Percentiles rank a stretch among this genome's conserved stretches.
Evolutionary conservation across 2,797 vertebrate species (phyloP).

Genomic region (Sebastolobus altivelis): DNA sequence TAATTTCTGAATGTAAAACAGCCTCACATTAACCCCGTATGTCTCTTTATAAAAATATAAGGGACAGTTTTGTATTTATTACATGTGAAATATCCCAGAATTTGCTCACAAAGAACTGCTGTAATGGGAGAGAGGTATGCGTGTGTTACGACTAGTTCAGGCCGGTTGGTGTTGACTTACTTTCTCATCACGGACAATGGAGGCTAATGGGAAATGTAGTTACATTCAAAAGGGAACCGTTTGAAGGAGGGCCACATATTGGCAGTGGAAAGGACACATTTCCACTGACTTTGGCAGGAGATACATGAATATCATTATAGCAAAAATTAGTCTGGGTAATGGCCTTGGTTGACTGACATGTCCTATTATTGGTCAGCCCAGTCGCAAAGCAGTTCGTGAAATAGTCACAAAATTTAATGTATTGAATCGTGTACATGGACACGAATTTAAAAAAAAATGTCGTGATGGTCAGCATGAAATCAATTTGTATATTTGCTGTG

Average conservation of each 20-base stretch:
- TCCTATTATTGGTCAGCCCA: not conserved
- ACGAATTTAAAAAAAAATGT: too few relatives aligned
- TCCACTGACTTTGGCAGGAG: conserved; percentile 7
- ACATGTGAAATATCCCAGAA: conserved; percentile 52
- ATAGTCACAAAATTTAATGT: too few relatives aligned
- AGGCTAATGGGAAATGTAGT: conserved; percentile 27
- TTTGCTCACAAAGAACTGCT: conserved; percentile 32
- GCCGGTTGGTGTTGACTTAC: conserved; percentile 74
- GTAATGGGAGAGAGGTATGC: conserved; percentile 67
- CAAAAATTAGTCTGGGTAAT: not conserved
- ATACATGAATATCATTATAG: not conserved
- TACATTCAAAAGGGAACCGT: conserved; percentile 7
- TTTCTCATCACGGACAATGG: conserved; percentile 37
- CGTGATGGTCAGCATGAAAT: too few relatives aligned
- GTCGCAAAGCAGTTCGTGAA: too few relatives aligned
- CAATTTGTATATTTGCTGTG: too few relatives aligned
- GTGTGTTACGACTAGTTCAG: conserved; percentile 64
- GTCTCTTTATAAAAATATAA: not conserved
- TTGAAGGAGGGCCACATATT: conserved; percentile 16
- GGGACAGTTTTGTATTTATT: not conserved
- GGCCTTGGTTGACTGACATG: not conserved
- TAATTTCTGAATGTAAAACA: not conserved
- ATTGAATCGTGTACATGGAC: too few relatives aligned
- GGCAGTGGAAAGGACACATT: conserved; percentile 9
- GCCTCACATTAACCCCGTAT: not conserved